Conservation (phyloP, 2,113 vertebrate genomes). For the Saccopteryx bilineata region DNA sequence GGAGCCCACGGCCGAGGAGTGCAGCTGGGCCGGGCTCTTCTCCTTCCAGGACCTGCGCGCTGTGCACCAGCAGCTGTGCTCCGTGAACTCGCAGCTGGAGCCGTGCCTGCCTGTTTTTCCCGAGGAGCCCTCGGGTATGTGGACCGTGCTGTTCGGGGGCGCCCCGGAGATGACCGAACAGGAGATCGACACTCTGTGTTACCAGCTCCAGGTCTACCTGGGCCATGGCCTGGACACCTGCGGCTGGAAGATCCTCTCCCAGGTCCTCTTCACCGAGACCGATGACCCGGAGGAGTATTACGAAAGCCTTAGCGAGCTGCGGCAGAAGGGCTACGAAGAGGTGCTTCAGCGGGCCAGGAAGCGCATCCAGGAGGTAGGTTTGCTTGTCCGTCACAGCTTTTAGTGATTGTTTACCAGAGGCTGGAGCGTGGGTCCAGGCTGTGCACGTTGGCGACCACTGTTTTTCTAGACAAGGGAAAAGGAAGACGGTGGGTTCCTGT, state of each 20-base stretch:
- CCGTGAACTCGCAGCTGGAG: conserved; percentile 96
- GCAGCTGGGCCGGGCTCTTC: conserved; percentile 98
- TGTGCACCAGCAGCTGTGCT: conserved; percentile 95
- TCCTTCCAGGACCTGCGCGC: conserved; percentile 96
- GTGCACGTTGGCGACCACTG: neutral
- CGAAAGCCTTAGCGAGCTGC: conserved; percentile 96
- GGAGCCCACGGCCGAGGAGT: conserved; percentile 86
- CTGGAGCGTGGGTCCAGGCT: neutral
- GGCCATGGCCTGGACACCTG: conserved; percentile 97
- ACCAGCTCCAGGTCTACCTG: conserved; percentile 95
- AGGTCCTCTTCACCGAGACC: conserved; percentile 95
- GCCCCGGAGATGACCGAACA: conserved; percentile 87
- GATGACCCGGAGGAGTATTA: conserved; percentile 98
- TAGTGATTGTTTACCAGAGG: neutral
- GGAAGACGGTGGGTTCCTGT: neutral
- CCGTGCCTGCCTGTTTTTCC: conserved; percentile 95
- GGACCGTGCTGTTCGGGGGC: conserved; percentile 95
- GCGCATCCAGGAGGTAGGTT: conserved; percentile 94
- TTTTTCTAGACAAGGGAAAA: neutral
- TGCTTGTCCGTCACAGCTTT: neutral
- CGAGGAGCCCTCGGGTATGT: conserved; percentile 95
- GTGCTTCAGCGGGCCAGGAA: conserved; percentile 93
- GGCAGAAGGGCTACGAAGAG: conserved; percentile 97
- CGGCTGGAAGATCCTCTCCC: conserved; percentile 98
- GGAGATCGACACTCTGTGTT: conserved; percentile 93